These are phyloP conservation scores for Pseudococcus jackbeardsleyi DNA, from an alignment of 2,888 invertebrate genomes.

Conservation along the genomic window DNA sequence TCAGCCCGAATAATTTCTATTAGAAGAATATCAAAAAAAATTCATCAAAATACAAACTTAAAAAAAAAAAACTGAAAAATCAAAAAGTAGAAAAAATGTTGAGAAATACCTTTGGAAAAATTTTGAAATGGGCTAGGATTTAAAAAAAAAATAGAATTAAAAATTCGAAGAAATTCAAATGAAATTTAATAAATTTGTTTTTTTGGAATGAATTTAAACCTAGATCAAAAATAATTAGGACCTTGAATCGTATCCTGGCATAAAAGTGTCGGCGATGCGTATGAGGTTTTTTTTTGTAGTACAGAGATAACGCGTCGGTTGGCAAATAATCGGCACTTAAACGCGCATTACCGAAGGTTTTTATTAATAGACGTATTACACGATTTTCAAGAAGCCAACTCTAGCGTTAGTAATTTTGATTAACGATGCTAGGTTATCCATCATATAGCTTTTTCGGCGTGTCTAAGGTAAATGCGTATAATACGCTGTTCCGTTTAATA, in stretches of 20 bases:
- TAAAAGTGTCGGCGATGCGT: not conserved
- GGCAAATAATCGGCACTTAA: slow-evolving; percentile 39
- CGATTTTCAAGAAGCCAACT: slow-evolving; percentile 35
- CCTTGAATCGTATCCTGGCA: not conserved
- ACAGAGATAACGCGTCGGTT: slow-evolving; percentile 1
- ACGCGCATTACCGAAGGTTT: slow-evolving; percentile 46
- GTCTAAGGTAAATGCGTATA: slow-evolving; percentile 35
- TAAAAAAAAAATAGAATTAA: too few species aligned
- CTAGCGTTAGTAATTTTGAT: slow-evolving; percentile 47
- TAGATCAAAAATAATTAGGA: too few species aligned
- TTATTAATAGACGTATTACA: slow-evolving; percentile 47
- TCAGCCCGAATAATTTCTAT: too few species aligned
- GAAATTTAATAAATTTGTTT: too few species aligned
- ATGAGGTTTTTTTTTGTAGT: not conserved
- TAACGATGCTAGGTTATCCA: slow-evolving; percentile 39
- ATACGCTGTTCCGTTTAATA: slow-evolving; percentile 44
- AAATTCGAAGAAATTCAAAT: too few species aligned
- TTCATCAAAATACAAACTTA: too few species aligned
- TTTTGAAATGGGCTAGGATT: too few species aligned
- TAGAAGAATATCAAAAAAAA: too few species aligned
- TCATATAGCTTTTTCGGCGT: slow-evolving; percentile 23
- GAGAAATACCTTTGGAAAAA: too few species aligned
- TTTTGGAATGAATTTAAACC: too few species aligned
- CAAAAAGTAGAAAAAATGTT: too few species aligned
- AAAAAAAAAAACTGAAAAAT: too few species aligned